Conservation (phyloP, 2,113 vertebrate species). For the Mohoua ochrocephala region DNA sequence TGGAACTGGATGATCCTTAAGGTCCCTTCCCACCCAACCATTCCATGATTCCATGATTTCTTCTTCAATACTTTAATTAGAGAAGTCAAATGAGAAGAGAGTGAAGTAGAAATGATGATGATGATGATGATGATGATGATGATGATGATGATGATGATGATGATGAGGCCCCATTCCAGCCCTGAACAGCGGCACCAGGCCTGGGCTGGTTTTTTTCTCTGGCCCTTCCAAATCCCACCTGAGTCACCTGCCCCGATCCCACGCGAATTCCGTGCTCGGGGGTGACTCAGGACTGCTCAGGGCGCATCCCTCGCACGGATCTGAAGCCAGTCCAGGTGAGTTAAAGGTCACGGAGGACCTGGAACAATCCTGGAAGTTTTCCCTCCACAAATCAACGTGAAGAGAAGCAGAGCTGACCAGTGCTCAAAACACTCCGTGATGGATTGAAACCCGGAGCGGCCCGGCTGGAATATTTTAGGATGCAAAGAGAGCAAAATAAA, state of each 20-base stretch:
- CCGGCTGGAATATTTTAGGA: neutral
- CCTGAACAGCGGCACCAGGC: neutral
- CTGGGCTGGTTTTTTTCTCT: neutral
- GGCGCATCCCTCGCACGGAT: neutral
- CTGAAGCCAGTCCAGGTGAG: neutral
- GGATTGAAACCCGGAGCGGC: accelerated
- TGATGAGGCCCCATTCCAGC: neutral
- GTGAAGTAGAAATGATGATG: neutral
- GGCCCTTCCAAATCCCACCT: neutral
- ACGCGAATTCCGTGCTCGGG: accelerated
- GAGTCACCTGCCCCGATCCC: neutral
- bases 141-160: neutral
- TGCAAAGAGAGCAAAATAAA: neutral
- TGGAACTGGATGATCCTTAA: neutral
- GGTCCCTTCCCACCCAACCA: neutral
- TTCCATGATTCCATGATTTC: neutral
- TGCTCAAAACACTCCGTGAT: neutral
- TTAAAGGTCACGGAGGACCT: neutral
- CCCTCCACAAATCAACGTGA: neutral
- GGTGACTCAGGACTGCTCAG: neutral
- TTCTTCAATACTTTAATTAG: neutral
- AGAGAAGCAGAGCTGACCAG: neutral
- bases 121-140: neutral
- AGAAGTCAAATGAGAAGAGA: neutral
- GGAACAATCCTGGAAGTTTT: neutral